Evolutionary conservation across 1,140 invertebrate genomes (phyloP), one percentile per base, ranked within the genome.

Genomic region (Parasteatoda tepidariorum): DNA sequence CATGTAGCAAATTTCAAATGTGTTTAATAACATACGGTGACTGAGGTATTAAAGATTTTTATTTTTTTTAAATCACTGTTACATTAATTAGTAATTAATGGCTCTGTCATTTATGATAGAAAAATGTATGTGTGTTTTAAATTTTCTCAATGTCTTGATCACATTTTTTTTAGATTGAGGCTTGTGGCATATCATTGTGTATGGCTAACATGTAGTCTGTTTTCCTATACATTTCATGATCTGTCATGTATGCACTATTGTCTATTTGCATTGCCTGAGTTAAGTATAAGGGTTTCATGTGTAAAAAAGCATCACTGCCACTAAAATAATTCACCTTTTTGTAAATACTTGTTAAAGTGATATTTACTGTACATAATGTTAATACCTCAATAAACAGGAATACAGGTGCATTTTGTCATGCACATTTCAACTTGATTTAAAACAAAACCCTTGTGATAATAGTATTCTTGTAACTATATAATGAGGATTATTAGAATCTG

Each of bases 341-440:
- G 76, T 79, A 79, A 41, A 79, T 79, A 79, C 22, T 71, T 78
- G 74, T 75, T 78, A 54, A 68, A 78, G 28, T 55, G 48, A 54
- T 79, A 38, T 54, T 34, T 71, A 7, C n/a, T 79, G 76, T 79
- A 79, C 30, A 79, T 79, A 59, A 68, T 79, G 76, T 79, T 68
- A 64, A 79, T 79, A 79, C 54, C 31, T 62, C 61, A 76, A 64
- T 66, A 48, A 15, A n/a, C 59, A 64, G 61, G 61, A 61, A 61
- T 55, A 74, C 26, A 59, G 31, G n/a, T 73, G 61, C 31, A 74
- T 57, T 74, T 22, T 38, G 26, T 33, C n/a, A 24, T 64, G 11
- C 33, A 38, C 30, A 30, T 74, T 61, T 33, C 13, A n/a, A 73
- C 48, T 48, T 57, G 24, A 70, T 54, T 31, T 57, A 74, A 34